Evolutionary conservation across 2,888 invertebrate genomes (phyloP), one percentile per base, ranked within the genome.

Genomic region (Tolmerus cingulatus): DNA sequence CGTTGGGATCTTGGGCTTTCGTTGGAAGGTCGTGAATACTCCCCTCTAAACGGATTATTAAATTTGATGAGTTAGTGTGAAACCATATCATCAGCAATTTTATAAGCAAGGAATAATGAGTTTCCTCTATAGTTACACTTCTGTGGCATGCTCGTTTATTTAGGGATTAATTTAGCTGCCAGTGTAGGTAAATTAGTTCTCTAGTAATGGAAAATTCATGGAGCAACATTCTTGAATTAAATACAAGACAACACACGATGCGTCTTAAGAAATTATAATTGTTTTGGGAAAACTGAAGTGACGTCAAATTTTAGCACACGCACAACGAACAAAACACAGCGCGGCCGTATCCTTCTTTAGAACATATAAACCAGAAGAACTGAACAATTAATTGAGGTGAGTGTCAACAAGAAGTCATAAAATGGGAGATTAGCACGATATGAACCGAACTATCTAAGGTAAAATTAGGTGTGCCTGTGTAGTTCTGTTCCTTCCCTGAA

Each of bases 401-500:
- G 66, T 86, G 86, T 86, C 86, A 86, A 86, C 86, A 86, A 86
- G 78, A 78, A 77, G 86, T 78, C 77, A 78, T 86, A 86, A 86
- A 77, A 86, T 57, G 51, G 40, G 40, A 86, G 78, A 86, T 86
- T 86, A 86, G 57, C 78, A 86, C 78, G 78, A 86, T 77, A 86
- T 43, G 55, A 86, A 55, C 34, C 4, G 40, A 77, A 86, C 86
- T 77, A 55, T 77, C 37, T 23, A 77, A 55, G 37, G 55, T 51
- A 27, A 77, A 57, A 86, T 51, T 46, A 55, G 77, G 86, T 86
- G 85, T 74, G 85, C 74, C 85, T 46, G 74, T 27, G 43, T 74
- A 74, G 74, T 86, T n/a, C 74, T 74, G 27, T 86, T 74, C 23
- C 37, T 19, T 46, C 34, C 34, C 76, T 51, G 76, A 86, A 86